Percentiles rank a stretch among this genome's conserved stretches.
phyloP scores from a whole-genome alignment of 2,113 vertebrate genomes.

The Oryzias woworae region DNA sequence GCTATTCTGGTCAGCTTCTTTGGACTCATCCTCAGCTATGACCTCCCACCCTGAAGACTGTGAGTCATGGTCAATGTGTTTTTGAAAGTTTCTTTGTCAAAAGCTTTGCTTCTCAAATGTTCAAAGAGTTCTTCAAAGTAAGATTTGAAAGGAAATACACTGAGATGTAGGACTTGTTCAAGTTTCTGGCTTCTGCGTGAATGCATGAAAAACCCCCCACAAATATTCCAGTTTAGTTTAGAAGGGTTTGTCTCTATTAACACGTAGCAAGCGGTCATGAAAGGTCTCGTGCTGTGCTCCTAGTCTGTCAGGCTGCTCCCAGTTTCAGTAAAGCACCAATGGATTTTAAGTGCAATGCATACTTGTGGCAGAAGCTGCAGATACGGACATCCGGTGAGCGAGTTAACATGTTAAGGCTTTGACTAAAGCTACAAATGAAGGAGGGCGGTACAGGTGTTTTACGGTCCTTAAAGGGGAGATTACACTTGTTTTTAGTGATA shows the following conservation, averaged over 20 bases:
- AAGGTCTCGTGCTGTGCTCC: constrained; percentile 48
- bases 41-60: constrained; percentile 87
- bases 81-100: neutral
- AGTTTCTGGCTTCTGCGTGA: constrained; percentile 19
- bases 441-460: too few relatives aligned
- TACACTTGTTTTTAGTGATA: too few relatives aligned
- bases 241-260: constrained; percentile 62
- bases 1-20: constrained; percentile 86
- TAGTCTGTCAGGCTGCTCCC: constrained; percentile 59
- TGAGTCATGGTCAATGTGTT: constrained; percentile 76
- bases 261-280: constrained; percentile 38
- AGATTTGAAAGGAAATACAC: too few relatives aligned
- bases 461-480: too few relatives aligned
- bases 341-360: constrained; percentile 24
- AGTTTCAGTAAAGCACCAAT: constrained; percentile 50
- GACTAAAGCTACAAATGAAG: neutral
- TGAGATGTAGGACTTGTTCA: neutral
- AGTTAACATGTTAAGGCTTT: neutral
- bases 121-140: too few relatives aligned
- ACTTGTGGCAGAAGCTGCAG: constrained; percentile 19
- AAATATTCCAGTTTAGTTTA: constrained; percentile 34
- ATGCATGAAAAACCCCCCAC: constrained; percentile 36
- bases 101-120: neutral
- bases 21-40: constrained; percentile 87
- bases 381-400: constrained; percentile 27